Evolutionary conservation across 2,113 vertebrate species (phyloP), one percentile per base, ranked within the genome.

Genomic region (Pachypanchax playfairii): DNA sequence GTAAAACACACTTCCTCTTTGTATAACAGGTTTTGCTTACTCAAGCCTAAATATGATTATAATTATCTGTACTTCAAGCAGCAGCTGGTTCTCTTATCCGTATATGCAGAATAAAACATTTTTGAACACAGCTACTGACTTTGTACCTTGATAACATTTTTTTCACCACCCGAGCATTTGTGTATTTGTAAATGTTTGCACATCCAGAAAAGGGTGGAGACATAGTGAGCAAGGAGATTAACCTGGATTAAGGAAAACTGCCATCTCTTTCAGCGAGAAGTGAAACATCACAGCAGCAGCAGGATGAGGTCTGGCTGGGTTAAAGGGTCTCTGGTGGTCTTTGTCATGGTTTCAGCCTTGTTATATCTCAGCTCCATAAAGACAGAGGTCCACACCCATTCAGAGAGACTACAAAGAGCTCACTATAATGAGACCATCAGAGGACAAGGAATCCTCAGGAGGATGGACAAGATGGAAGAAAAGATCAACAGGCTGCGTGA

Each of bases 401-500:
- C 71, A 0, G 65, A 80, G 54, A 60, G 29, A 2, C 62, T 83
- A 7, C 72, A 86, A 38, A 64, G 12, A 20, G 49, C 70, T 55
- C 57, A 79, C 25, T 13, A 69, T 15, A 85, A 87, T 14, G 54
- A 84, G 38, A 67, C 75, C 1, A 8, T 77, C 35, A 58, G 58
- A 49, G 64, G 36, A 0, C 47, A 48, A 21, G 64, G 73, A 11
- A 73, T 90, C 13, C 47, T 83, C 3, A 25, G 22, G 17, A 85
- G 65, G 65, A 68, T 91, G 77, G 68, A 85, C 2, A 76, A 59
- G 49, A 78, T 91, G 43, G 86, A 90, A 29, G 17, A 4, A 0
- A 38, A 80, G 31, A 75, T 92, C 41, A 24, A 62, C 36, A 50
- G 25, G 31, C 70, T 90, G 31, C 9, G 90, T 91, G 64, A 84